phyloP scores from a whole-genome alignment of 2,888 invertebrate species.

The Drosophila diplacantha region DNA sequence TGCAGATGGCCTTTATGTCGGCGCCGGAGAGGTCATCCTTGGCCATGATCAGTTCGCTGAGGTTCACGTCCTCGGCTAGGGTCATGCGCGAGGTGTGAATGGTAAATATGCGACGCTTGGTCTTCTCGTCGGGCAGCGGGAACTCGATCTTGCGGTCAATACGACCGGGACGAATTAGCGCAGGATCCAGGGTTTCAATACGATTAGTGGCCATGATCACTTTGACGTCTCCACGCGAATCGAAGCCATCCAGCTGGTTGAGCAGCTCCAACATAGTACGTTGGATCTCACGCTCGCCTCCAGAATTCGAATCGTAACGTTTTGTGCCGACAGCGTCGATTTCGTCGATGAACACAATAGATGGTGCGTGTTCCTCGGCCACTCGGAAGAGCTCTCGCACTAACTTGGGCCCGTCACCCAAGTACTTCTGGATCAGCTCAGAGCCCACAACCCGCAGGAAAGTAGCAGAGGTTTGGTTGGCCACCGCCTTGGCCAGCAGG shows the following conservation, averaged over 20 bases:
- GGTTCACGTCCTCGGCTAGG: slow-evolving; percentile 95
- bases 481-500: slow-evolving; percentile 97
- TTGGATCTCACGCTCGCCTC: slow-evolving; percentile 99
- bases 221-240: slow-evolving; percentile 97
- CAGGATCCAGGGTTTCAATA: slow-evolving; percentile 99
- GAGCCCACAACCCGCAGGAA: slow-evolving; percentile 99
- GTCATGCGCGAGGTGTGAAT: slow-evolving; percentile 99
- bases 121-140: slow-evolving; percentile 99
- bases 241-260: slow-evolving; percentile 99
- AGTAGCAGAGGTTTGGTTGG: slow-evolving; percentile 99
- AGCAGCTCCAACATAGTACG: slow-evolving; percentile 99
- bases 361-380: slow-evolving; percentile 99
- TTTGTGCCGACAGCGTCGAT: slow-evolving; percentile 99
- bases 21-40: slow-evolving; percentile 99
- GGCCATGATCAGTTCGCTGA: slow-evolving; percentile 98
- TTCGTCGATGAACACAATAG: slow-evolving; percentile 99
- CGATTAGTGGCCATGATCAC: slow-evolving; percentile 98
- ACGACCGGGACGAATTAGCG: slow-evolving; percentile 97
- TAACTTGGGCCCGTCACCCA: slow-evolving; percentile 99
- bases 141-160: slow-evolving; percentile 99
- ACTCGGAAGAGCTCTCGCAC: slow-evolving; percentile 98
- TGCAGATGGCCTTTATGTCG: slow-evolving; percentile 99
- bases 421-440: slow-evolving; percentile 98
- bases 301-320: slow-evolving; percentile 99
- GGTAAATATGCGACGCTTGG: slow-evolving; percentile 96